These are phyloP conservation scores for Sebastes iracundus DNA, from an alignment of 2,797 vertebrate species.

Conservation along the genomic window DNA sequence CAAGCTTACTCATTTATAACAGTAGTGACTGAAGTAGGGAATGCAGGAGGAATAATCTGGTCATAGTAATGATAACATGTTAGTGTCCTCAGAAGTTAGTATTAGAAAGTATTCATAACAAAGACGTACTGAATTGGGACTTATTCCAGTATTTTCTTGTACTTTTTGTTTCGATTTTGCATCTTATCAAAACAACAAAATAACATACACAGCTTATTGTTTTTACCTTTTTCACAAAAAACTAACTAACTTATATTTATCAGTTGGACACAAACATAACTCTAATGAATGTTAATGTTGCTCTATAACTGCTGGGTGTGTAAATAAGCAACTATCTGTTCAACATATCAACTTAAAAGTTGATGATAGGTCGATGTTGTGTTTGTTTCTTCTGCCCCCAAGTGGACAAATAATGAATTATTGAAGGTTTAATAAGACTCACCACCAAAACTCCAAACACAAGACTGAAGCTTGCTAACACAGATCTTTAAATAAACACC, in stretches of 20 bases:
- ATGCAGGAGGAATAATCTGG: background rate
- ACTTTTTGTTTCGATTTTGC: background rate
- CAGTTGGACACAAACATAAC: too few relatives aligned
- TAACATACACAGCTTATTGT: background rate
- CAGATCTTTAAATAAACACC: background rate
- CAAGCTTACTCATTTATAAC: too few relatives aligned
- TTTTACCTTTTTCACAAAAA: background rate
- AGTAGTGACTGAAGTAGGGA: too few relatives aligned
- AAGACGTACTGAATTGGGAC: background rate
- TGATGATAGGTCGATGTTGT: background rate
- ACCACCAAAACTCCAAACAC: background rate
- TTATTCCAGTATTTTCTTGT: background rate
- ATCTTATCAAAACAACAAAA: too few relatives aligned
- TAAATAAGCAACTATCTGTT: background rate
- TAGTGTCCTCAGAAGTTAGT: background rate
- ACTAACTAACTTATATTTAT: too few relatives aligned
- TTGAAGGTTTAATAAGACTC: background rate
- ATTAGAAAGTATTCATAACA: background rate
- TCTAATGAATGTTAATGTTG: background rate
- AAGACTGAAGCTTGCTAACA: background rate
- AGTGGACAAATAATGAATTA: background rate
- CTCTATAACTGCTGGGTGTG: background rate
- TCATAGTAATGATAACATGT: background rate
- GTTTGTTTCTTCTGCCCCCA: background rate
- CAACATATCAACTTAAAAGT: too few relatives aligned